phyloP scores from a whole-genome alignment of 2,113 vertebrate species.

The Carlito syrichta region DNA sequence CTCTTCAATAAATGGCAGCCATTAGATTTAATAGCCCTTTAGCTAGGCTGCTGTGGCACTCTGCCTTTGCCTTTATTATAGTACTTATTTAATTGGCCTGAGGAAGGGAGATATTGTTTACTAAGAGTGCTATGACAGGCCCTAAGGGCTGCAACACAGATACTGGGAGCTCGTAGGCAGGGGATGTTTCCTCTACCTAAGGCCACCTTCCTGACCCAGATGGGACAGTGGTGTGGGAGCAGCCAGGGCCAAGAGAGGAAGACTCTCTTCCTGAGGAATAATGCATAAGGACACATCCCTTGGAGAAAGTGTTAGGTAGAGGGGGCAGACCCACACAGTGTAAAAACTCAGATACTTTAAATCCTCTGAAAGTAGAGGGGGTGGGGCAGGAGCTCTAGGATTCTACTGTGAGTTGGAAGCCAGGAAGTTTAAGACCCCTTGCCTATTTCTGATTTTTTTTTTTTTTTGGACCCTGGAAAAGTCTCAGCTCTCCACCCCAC shows the following conservation, averaged over 20 bases:
- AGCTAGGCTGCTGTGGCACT: slow-evolving; percentile 19
- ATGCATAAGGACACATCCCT: not conserved
- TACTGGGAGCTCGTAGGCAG: not conserved
- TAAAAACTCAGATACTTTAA: not conserved
- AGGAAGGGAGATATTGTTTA: slow-evolving; percentile 29
- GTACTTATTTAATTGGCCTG: slow-evolving; percentile 41
- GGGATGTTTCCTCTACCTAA: not conserved
- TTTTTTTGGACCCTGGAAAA: not conserved
- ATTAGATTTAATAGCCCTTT: slow-evolving; percentile 34
- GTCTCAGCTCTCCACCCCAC: not conserved
- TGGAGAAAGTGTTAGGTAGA: not conserved
- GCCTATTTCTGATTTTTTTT: not conserved
- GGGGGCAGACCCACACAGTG: not conserved
- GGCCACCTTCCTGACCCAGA: not conserved
- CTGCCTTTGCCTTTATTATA: slow-evolving; percentile 16
- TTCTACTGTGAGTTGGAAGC: not conserved
- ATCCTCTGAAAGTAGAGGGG: not conserved
- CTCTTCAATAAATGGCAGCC: slow-evolving; percentile 23
- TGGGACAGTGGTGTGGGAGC: not conserved
- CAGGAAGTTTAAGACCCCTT: not conserved
- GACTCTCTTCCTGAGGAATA: not conserved
- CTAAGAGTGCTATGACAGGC: not conserved
- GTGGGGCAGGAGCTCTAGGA: not conserved
- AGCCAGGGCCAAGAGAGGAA: not conserved
- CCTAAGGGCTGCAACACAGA: not conserved